Base-by-base conservation (phyloP, 2,888 invertebrate species). In the Xestia c-nigrum region DNA sequence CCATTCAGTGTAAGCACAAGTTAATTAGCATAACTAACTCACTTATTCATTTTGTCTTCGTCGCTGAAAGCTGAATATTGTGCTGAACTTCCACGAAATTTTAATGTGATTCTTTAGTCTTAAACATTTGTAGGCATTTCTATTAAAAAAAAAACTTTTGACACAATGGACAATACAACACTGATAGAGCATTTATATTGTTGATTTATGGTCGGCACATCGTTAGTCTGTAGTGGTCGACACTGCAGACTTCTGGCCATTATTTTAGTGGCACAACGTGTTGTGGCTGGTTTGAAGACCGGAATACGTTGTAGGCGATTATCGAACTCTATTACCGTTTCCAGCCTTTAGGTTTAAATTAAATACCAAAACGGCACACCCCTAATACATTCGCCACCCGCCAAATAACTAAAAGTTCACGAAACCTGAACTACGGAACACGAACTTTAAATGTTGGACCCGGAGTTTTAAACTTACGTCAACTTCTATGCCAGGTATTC, bases 401-500 rank as follows among this genome's bases (percentile, higher is more conserved):
- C 16, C 16, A 21, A 47, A 52, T 40, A 76, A 31, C 14, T 50
- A 40, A 63, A 69, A 71, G 59, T 64, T 50, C 16, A 70, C 61
- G 21, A 47, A 80, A 59, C 40, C 64, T 59, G 14, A 65, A 81
- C 50, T 46, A 16, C n/a, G 14, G 19, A 61, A 81, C 52, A 55
- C 14, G 19, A 14, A 73, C 38, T 70, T 84, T 43, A 63, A 80
- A 76, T 50, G 47, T 70, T 65, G 31, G 38, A 66, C 24, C 38
- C n/a, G 0, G 52, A 74, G 66, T 65, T 66, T 64, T 24, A 57
- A 83, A 95, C 97, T 96, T 92, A 97, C 97, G 90, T 97, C 96
- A 55, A 98, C 97, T 87, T 97, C 97, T 72, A 98, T 96, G 55
- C 98, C 97, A 40, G 95, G 94, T 85, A 97, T 97, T 61, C 96